Evolutionary conservation across 2,113 vertebrate genomes (phyloP).

Genomic region (Irena cyanogastra): DNA sequence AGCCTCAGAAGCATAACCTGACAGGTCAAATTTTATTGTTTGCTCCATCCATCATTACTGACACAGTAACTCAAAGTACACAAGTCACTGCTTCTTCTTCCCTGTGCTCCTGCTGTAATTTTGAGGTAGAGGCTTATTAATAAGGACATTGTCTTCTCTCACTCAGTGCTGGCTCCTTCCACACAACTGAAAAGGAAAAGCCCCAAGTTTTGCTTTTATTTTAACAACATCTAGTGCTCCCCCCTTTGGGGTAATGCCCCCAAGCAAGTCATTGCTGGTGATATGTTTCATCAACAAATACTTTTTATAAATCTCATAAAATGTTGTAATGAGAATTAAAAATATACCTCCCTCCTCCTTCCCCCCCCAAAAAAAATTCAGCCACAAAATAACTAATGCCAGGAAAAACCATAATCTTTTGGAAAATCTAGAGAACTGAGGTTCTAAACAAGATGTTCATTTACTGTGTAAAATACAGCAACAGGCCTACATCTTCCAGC

Average conservation of each 20-base stretch:
- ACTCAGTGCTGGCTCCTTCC: neutral
- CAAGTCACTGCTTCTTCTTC: neutral
- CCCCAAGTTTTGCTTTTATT: neutral
- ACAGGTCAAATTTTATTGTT: constrained; percentile 48
- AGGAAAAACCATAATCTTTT: neutral
- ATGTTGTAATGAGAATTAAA: neutral
- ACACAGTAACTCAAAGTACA: constrained; percentile 48
- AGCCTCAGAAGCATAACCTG: constrained; percentile 10
- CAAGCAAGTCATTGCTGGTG: neutral
- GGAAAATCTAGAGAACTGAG: neutral
- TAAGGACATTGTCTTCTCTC: neutral
- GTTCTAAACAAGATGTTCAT: neutral
- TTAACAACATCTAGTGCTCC: neutral
- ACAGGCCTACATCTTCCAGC: neutral
- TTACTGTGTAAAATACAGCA: neutral
- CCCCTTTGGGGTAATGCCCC: neutral
- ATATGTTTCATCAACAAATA: neutral
- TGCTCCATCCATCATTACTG: constrained; percentile 39
- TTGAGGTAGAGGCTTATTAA: constrained; percentile 40
- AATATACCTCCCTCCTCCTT: neutral
- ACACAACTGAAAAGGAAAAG: neutral
- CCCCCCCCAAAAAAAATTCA: neutral
- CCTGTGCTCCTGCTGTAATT: constrained; percentile 10
- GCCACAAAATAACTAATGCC: neutral
- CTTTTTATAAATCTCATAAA: neutral